A percentile compares a stretch with the other conserved stretches of the same genome.
These are phyloP conservation scores for Chiridota heheva DNA, from an alignment of 35 echinoderm and acorn worm species.

Conservation along the genomic window DNA sequence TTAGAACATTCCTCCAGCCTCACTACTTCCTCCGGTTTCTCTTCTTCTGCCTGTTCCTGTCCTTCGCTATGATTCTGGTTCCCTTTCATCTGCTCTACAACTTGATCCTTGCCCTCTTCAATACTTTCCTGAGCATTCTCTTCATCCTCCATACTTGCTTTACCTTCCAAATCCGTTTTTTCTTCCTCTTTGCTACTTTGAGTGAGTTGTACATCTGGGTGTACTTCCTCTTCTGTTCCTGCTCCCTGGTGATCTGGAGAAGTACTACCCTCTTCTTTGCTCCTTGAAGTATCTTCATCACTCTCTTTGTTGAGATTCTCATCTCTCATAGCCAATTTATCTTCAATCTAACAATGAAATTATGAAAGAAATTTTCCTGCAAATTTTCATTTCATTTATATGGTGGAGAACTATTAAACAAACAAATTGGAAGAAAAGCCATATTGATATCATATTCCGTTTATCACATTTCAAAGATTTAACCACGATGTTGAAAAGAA, in stretches of 20 bases:
- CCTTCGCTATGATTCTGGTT: no score
- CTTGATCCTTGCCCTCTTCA: background rate
- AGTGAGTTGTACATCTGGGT: background rate
- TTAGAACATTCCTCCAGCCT: constrained; percentile 66
- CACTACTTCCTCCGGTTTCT: constrained; percentile 76
- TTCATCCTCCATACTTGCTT: background rate
- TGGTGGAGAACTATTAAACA: no score
- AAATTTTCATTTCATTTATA: background rate
- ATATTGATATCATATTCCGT: no score
- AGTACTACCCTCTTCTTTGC: constrained; percentile 29
- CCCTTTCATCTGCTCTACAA: background rate
- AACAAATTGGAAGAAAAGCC: no score
- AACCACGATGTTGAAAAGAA: no score
- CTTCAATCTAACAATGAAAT: constrained; percentile 8
- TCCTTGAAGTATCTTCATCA: background rate
- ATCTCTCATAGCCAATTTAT: constrained; percentile 6
- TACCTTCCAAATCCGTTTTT: background rate
- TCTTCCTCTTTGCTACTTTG: background rate
- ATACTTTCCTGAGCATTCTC: background rate
- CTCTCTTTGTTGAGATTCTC: background rate
- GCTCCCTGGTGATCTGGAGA: constrained; percentile 19
- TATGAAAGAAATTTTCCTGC: background rate
- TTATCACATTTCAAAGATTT: no score
- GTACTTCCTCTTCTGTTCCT: constrained; percentile 30
- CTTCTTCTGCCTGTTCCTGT: constrained; percentile 69